Evolutionary conservation across 2,113 vertebrate species (phyloP).

Genomic region (Tyrannus savana): DNA sequence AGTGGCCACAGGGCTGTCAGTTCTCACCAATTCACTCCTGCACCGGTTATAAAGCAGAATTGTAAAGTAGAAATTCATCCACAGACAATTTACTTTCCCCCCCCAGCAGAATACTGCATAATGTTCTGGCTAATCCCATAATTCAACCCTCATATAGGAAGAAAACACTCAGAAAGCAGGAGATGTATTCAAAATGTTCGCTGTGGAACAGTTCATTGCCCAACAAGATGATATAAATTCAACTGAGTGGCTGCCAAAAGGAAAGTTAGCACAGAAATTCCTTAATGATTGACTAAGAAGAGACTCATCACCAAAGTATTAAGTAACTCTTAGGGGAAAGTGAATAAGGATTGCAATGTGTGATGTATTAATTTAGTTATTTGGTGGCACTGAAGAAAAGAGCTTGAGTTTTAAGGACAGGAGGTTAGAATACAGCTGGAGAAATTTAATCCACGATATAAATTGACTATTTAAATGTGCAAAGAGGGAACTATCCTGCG

Average conservation of each 20-base stretch:
- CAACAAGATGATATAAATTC: background rate
- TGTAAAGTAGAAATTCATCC: background rate
- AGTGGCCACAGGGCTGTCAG: background rate
- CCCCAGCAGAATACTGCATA: background rate
- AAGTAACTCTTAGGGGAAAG: constrained; percentile 34
- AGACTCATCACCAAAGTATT: constrained; percentile 18
- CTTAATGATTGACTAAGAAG: constrained; percentile 3
- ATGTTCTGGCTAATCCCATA: background rate
- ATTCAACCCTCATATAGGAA: background rate
- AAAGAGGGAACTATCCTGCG: background rate
- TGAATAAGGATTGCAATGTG: background rate
- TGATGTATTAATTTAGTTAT: constrained; percentile 16
- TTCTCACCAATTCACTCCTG: background rate
- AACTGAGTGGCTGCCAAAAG: background rate
- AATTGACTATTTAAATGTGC: background rate
- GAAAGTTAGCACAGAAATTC: constrained; percentile 40
- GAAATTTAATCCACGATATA: background rate
- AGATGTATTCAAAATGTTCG: background rate
- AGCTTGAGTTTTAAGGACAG: background rate
- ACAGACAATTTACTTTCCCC: background rate
- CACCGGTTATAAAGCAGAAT: background rate
- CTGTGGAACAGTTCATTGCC: background rate
- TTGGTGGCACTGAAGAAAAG: background rate
- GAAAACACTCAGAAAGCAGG: background rate
- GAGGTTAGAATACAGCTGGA: background rate